These are phyloP conservation scores for Spea bombifrons DNA, from an alignment of 2,113 vertebrate genomes.

Conservation along the genomic window DNA sequence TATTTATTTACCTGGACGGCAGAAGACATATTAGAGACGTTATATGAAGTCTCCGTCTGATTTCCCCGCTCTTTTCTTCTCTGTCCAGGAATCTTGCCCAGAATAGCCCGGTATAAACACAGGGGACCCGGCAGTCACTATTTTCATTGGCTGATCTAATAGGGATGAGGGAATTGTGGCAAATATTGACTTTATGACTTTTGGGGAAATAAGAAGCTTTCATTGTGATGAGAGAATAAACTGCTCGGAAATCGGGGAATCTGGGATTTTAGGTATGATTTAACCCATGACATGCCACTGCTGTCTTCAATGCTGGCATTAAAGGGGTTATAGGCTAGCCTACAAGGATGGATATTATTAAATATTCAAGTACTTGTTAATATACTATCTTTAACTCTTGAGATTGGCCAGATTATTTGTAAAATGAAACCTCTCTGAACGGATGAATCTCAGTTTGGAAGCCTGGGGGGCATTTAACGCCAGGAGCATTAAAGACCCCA, in stretches of 20 bases:
- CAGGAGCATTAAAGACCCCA: no score
- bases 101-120: no score
- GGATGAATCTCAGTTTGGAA: no score
- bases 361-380: no score
- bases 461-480: no score
- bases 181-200: conserved; percentile 28
- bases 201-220: conserved; percentile 6
- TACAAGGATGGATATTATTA: no score
- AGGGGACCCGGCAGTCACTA: not conserved
- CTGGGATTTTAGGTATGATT: not conserved
- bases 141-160: conserved; percentile 19
- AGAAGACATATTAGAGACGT: not conserved
- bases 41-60: no score
- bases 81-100: not conserved
- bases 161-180: not conserved
- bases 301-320: not conserved
- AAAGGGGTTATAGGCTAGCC: not conserved
- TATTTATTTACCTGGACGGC: no score
- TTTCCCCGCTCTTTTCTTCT: not conserved
- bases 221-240: conserved; percentile 4
- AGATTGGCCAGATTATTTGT: no score
- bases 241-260: not conserved
- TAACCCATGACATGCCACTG: not conserved
- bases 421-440: no score
- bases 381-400: no score